Evolutionary conservation across 2,113 vertebrate species (phyloP).

Genomic region (Otus sunia): DNA sequence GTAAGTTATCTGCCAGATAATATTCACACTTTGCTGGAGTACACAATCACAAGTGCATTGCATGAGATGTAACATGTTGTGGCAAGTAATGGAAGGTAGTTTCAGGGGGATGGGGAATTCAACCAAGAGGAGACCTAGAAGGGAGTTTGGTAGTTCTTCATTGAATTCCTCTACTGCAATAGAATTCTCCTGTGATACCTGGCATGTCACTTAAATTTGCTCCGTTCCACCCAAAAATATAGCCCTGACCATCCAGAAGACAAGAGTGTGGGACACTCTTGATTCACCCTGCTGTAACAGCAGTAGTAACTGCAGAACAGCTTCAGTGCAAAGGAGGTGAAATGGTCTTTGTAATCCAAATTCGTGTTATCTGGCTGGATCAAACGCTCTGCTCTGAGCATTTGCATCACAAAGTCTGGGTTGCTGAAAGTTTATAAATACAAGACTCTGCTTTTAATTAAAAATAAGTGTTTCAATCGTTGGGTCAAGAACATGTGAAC

Average conservation of each 20-base stretch:
- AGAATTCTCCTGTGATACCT: neutral
- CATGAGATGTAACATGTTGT: neutral
- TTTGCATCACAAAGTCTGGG: neutral
- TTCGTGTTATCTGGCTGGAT: neutral
- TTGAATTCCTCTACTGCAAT: neutral
- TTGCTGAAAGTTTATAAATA: neutral
- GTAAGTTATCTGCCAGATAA: neutral
- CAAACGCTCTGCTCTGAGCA: neutral
- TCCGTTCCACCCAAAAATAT: neutral
- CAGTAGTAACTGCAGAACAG: neutral
- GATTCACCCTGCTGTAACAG: neutral
- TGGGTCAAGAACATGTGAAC: neutral
- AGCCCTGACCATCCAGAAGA: neutral
- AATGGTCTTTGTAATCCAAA: neutral
- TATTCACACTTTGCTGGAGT: neutral
- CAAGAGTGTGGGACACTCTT: rapidly evolving
- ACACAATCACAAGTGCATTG: neutral
- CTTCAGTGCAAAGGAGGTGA: neutral
- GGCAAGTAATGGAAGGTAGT: neutral
- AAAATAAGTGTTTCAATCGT: neutral
- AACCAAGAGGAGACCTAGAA: neutral
- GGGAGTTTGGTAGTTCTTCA: neutral
- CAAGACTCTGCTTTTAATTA: neutral
- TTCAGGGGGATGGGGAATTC: neutral
- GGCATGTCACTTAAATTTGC: neutral